Evolutionary conservation across 2,113 vertebrate species (phyloP).

Genomic region (Archilochus colubris): DNA sequence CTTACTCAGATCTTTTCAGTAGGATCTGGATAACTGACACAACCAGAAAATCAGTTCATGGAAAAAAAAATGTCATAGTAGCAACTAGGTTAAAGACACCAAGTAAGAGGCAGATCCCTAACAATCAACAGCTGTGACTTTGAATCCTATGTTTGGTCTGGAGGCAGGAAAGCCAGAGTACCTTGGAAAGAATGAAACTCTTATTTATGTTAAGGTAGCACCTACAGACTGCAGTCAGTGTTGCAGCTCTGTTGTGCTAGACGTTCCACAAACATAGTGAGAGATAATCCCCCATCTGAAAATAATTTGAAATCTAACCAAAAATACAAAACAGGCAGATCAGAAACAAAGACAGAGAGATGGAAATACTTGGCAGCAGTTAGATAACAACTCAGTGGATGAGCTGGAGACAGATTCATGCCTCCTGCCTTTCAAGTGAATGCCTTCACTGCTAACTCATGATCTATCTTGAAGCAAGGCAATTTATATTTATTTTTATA

Average conservation of each 20-base stretch:
- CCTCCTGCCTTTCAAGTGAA: background rate
- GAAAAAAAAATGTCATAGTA: background rate
- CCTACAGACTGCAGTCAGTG: constrained; percentile 1
- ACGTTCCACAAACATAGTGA: constrained; percentile 44
- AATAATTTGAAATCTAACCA: constrained; percentile 40
- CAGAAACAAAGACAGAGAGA: constrained; percentile 5
- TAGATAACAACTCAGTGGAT: background rate
- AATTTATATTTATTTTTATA: background rate
- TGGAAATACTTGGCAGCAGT: constrained; percentile 6
- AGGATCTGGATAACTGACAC: background rate
- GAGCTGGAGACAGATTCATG: background rate
- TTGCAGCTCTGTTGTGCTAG: constrained; percentile 1
- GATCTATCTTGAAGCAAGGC: background rate
- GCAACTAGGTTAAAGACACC: background rate
- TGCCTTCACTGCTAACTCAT: background rate
- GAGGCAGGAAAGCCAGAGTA: background rate
- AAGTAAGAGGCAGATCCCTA: background rate
- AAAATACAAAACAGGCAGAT: constrained; percentile 29
- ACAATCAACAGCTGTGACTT: background rate
- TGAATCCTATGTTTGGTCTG: background rate
- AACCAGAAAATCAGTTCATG: background rate
- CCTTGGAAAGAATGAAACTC: constrained; percentile 33
- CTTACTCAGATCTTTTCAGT: background rate
- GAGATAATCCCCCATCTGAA: constrained; percentile 46
- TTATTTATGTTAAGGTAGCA: constrained; percentile 48